Percentiles rank a stretch among this genome's conserved stretches.
These are phyloP conservation scores for Todiramphus chloris DNA, from an alignment of 2,113 vertebrate genomes.

Conservation along the genomic window DNA sequence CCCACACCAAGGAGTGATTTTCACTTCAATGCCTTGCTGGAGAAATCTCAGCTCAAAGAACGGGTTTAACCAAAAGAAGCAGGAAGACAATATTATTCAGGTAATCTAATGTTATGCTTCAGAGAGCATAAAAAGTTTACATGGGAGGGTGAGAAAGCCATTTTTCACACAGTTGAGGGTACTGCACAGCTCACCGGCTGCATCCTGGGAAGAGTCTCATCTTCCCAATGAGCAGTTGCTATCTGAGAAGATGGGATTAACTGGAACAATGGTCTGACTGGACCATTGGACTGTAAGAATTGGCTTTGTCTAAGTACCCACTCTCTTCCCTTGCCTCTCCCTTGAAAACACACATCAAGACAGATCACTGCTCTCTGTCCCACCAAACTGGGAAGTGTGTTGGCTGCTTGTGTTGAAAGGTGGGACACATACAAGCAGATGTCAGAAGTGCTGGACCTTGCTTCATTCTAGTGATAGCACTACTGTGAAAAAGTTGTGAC, in stretches of 20 bases:
- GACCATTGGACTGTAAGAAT: not conserved
- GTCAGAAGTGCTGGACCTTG: not conserved
- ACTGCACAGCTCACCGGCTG: not conserved
- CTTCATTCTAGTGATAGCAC: rapidly evolving
- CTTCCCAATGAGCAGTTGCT: not conserved
- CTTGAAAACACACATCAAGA: not conserved
- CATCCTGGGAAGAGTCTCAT: not conserved
- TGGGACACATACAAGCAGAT: not conserved
- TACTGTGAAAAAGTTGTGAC: not conserved
- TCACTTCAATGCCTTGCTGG: not conserved
- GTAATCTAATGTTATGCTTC: not conserved
- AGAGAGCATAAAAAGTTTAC: not conserved
- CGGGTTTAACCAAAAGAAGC: not conserved
- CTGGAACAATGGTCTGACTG: conserved; percentile 11
- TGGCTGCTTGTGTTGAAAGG: not conserved
- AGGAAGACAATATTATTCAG: not conserved
- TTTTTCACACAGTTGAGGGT: not conserved
- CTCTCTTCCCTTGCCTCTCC: not conserved
- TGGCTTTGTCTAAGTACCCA: not conserved
- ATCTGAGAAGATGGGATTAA: conserved; percentile 49
- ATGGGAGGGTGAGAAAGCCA: not conserved
- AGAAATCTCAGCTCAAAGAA: not conserved
- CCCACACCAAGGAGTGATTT: not conserved
- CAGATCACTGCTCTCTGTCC: not conserved
- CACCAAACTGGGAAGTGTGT: not conserved